Evolutionary conservation across 2,888 invertebrate species (phyloP).

Genomic region (Bibio marci): DNA sequence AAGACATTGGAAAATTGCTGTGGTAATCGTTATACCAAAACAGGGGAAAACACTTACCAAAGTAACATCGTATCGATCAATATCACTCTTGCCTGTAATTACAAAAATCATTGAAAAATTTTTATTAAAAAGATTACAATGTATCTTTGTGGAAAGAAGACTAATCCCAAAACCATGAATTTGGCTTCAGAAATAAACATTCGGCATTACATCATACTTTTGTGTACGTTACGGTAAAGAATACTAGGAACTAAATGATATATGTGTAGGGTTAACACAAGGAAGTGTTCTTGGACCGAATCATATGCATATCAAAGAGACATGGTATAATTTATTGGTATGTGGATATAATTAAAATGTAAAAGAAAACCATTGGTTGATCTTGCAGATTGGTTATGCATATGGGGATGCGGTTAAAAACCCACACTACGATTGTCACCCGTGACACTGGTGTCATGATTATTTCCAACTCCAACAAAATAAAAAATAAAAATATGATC

Average conservation of each 20-base stretch:
- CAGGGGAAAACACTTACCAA: slow-evolving; percentile 12
- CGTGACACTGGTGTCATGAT: too few relatives aligned
- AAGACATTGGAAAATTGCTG: slow-evolving; percentile 12
- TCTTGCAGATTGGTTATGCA: too few relatives aligned
- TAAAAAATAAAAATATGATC: too few relatives aligned
- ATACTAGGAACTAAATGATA: neutral
- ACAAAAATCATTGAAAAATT: slow-evolving; percentile 15
- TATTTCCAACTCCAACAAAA: too few relatives aligned
- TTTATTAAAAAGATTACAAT: slow-evolving; percentile 9
- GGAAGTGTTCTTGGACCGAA: neutral
- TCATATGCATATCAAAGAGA: too few relatives aligned
- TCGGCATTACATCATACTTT: slow-evolving; percentile 8
- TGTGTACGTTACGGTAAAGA: too few relatives aligned
- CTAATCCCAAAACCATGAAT: slow-evolving; percentile 8
- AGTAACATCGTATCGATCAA: slow-evolving; percentile 12
- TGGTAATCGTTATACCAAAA: slow-evolving; percentile 15
- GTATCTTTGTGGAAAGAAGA: slow-evolving; percentile 3
- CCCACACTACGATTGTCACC: too few relatives aligned
- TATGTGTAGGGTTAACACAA: neutral
- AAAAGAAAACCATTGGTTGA: too few relatives aligned
- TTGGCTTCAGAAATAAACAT: slow-evolving; percentile 8
- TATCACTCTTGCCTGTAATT: slow-evolving; percentile 12
- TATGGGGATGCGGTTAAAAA: too few relatives aligned
- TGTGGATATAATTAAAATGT: too few relatives aligned
- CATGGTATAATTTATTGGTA: too few relatives aligned